Base-by-base conservation (phyloP, 2,113 vertebrate species). In the Salvelinus namaycush region DNA sequence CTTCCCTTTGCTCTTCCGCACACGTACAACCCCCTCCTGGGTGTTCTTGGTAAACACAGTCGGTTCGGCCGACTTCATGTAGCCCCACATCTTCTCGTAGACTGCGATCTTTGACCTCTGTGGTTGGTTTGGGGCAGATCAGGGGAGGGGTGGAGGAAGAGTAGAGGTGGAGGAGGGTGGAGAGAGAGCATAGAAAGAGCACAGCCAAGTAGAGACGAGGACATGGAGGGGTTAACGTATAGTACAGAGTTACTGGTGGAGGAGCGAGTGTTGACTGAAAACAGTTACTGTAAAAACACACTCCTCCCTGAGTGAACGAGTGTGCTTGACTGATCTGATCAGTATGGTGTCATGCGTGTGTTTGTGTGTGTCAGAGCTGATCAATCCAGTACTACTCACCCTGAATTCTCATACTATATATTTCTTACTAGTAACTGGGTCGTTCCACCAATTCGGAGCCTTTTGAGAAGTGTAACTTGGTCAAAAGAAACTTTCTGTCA, bases 11-110 rank as follows among this genome's bases (percentile, higher is more conserved):
- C 97, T 99, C 89, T 99, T 99, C 81, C 98, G 95, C 83, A 99
- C 98, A 9, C 96, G 95, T 13, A 96, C 97, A 76, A 99, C 97
- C 20, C 98, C 97, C 91, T 99, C 97, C 0, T 94, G 97, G 4
- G 97, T 99, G 77, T 96, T 99, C 90, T 98, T 97, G 87, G 97
- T 98, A 93, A 99, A 99, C 86, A 99, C 98, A 0, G 97, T 98
- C 14, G 98, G 98, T 88, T 99, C 98, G 57, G 97, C 97, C 0
- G 97, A 98, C 89, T 96, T 97, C 98, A 99, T 99, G 95, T 99
- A 99, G 75, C 96, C 96, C 98, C 98, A 99, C 98, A 99, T 99
- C 94, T 99, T 99, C 95, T 99, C 98, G 76, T 99, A 99, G 71
- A 99, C 97, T 79, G 97, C 98, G 86, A 99, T 99, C 94, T 99